Percentiles rank a stretch among this genome's conserved stretches.
These are phyloP conservation scores for Euplexia lucipara DNA, from an alignment of 2,888 invertebrate species.

Conservation along the genomic window DNA sequence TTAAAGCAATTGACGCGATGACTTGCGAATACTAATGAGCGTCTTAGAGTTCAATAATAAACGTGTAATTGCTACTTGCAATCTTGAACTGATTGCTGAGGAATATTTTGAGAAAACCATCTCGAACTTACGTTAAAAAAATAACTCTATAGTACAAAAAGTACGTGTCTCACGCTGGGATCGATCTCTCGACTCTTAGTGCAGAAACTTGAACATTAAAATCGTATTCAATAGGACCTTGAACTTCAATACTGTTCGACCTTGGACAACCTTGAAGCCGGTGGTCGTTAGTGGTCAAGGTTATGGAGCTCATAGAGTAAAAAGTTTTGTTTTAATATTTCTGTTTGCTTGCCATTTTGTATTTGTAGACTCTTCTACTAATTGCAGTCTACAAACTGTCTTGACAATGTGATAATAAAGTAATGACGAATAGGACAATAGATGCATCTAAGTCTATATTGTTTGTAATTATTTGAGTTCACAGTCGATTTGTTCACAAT, in stretches of 20 bases:
- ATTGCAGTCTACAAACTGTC: constrained; percentile 35
- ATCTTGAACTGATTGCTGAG: constrained; percentile 18
- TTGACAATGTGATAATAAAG: constrained; percentile 41
- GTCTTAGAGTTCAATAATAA: constrained; percentile 23
- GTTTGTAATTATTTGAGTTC: constrained; percentile 36
- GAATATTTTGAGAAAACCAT: constrained; percentile 8
- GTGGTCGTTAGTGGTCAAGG: constrained; percentile 32
- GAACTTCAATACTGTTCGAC: constrained; percentile 39
- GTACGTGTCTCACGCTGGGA: neutral
- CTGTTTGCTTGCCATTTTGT: constrained; percentile 7
- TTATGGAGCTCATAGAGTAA: constrained; percentile 13
- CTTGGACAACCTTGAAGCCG: constrained; percentile 48
- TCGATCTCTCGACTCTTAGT: neutral
- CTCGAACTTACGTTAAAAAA: neutral
- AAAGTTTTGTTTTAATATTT: constrained; percentile 8
- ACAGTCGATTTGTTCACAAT: constrained; percentile 15
- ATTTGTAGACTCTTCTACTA: constrained; percentile 9
- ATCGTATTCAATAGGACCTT: constrained; percentile 8
- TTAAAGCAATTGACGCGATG: constrained; percentile 43
- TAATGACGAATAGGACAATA: constrained; percentile 34
- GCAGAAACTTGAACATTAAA: constrained; percentile 14
- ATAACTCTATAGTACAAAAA: constrained; percentile 6
- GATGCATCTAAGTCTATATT: constrained; percentile 28
- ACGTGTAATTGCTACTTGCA: constrained; percentile 8
- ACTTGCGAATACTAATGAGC: constrained; percentile 33